Base-by-base conservation (phyloP, 2,797 vertebrate genomes). In the Phoebastria nigripes region DNA sequence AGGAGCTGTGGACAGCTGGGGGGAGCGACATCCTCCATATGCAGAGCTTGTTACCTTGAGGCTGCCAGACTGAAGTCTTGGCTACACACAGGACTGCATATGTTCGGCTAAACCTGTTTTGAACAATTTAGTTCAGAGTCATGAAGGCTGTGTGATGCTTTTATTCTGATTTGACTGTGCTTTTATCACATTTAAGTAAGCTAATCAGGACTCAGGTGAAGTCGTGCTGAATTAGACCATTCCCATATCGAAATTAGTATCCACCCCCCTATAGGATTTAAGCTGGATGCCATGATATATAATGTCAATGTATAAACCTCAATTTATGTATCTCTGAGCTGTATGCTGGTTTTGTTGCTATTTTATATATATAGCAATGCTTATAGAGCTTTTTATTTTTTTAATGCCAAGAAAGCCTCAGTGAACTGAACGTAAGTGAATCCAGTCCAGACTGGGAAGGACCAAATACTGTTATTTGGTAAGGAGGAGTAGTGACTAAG, bases 31-130 rank as follows among this genome's bases (percentile, higher is more conserved):
- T 87, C n/a, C 47, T 93, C 95, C 92, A 94, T 95, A 80, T 90
- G 84, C 71, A 89, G 72, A 80, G 71, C 86, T 92, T 71, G 83
- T 87, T 95, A 95, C 92, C 90, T 94, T 91, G 67, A 87, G 82
- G 71, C 11, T 93, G 84, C 63, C 94, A 96, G 89, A 94, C 93
- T 95, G 87, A 69, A 91, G 74, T 62, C 92, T 95, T 95, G 92
- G 94, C 90, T 91, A 56, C 42, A 28, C 25, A 9, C 51, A 92
- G 84, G 78, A 85, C 74, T 62, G 58, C 76, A 81, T 92, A 92
- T 87, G 90, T 96, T 95, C 93, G 93, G 69, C 84, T 83, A 91
- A 87, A 96, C 72, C 84, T 94, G 65, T 78, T 95, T 93, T 55
- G 72, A 91, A 78, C 87, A 86, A 80, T 87, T 94, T 89, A 83